Evolutionary conservation across 2,113 vertebrate genomes (phyloP).

Genomic region (Solea senegalensis): DNA sequence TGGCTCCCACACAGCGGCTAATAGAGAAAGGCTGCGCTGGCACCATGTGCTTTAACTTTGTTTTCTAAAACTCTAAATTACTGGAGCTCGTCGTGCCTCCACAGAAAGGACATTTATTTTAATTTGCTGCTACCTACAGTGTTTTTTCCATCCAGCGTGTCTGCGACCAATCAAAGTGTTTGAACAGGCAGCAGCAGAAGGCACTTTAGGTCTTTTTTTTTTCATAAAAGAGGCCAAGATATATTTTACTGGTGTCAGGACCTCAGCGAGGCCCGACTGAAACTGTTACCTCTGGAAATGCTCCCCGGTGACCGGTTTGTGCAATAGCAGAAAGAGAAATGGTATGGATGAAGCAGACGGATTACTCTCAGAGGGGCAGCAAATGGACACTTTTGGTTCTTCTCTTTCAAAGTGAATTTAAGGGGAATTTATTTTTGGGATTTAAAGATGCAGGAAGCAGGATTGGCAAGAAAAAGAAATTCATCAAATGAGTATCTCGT

Average conservation of each 20-base stretch:
- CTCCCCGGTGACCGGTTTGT: slow-evolving; percentile 33
- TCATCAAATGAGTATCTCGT: too few relatives aligned
- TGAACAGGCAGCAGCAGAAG: slow-evolving; percentile 46
- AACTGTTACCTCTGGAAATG: slow-evolving; percentile 43
- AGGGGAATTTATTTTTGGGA: too few relatives aligned
- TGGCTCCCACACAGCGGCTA: slow-evolving; percentile 50
- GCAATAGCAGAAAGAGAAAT: slow-evolving; percentile 33
- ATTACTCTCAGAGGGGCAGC: slow-evolving; percentile 5
- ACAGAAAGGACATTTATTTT: slow-evolving; percentile 49
- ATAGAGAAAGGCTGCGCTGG: slow-evolving; percentile 63
- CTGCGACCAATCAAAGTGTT: slow-evolving; percentile 47
- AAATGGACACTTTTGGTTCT: neutral
- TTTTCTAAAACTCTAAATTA: slow-evolving; percentile 59
- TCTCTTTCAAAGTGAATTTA: too few relatives aligned
- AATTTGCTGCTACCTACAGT: slow-evolving; percentile 48
- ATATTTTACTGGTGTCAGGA: slow-evolving; percentile 50
- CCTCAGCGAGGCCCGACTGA: slow-evolving; percentile 36
- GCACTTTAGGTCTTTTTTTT: slow-evolving; percentile 23
- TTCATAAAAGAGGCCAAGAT: slow-evolving; percentile 40
- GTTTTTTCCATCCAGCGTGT: slow-evolving; percentile 33
- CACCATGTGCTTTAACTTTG: slow-evolving; percentile 58
- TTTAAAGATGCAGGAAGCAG: too few relatives aligned
- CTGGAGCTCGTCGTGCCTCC: slow-evolving; percentile 11
- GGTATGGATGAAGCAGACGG: slow-evolving; percentile 36
- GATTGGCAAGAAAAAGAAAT: too few relatives aligned